Base-by-base conservation (phyloP, 2,888 invertebrate species). In the Diarsia mendica region DNA sequence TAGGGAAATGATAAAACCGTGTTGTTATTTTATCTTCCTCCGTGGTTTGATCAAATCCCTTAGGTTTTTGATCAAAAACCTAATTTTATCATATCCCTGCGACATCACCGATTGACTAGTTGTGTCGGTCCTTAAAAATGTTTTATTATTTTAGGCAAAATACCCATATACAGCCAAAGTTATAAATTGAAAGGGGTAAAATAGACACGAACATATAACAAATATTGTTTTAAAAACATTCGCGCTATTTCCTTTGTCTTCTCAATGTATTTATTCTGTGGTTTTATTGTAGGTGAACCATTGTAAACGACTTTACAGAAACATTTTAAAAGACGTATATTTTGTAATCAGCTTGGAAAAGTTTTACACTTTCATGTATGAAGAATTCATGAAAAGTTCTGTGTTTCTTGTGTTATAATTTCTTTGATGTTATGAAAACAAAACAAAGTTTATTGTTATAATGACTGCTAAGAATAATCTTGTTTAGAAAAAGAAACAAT, bases 381-480 rank as follows among this genome's bases (percentile, higher is more conserved):
- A 28, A 51, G 46, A 67, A 44, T 13, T 75, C 44, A 81, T 68
- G 60, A 39, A 53, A 65, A 53, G 10, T 65, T 65, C 60, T 33
- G 20, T 39, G n/a, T 65, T 68, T n/a, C 44, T 1, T 3, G 18
- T 33, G 20, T 69, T 58, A 44, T 67, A 58, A 44, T 67, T 63
- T 67, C 63, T 67, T 55, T 72, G 33, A 49, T 33, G 28, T 64
- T 33, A 80, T 39, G 8, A 18, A 67, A 80, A 28, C n/a, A 72
- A 58, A 58, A n/a, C 1, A 46, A 44, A n/a, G 13, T 28, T 0
- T 61, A 15, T 64, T 58, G 23, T 79, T 77, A 46, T 61, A 80
- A 66, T 74, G 13, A 44, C 23, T 66, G 15, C n/a, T 3, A 44
- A 15, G 46, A 74, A 55, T 44, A 71, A 39, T 18, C 0, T 51